Conservation (phyloP, 2,113 vertebrate genomes). For the Erinaceus europaeus region DNA sequence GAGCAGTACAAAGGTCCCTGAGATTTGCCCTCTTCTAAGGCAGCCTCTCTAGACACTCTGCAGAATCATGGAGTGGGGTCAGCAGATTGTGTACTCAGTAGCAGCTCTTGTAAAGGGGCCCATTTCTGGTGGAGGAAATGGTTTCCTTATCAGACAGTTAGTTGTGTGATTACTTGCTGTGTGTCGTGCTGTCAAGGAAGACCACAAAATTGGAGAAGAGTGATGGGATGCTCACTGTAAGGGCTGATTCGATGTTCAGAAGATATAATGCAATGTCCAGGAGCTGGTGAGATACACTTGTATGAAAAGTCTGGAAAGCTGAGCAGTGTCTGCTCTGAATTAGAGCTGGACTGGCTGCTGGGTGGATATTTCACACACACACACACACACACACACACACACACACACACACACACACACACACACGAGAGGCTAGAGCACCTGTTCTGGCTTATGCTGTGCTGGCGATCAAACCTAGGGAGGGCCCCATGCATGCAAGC, state of each 20-base stretch:
- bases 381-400: too few relatives aligned
- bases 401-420: too few relatives aligned
- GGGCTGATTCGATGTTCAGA: not conserved
- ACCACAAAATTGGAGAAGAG: not conserved
- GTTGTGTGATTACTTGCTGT: not conserved
- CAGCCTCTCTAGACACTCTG: not conserved
- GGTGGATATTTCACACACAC: too few relatives aligned
- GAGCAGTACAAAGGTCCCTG: not conserved
- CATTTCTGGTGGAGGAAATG: not conserved
- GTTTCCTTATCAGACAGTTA: fast-evolving
- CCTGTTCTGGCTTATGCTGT: too few relatives aligned
- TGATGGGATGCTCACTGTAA: too few relatives aligned
- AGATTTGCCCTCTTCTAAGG: not conserved
- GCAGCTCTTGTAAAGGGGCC: not conserved
- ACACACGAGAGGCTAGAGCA: too few relatives aligned
- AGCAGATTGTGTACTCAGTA: not conserved
- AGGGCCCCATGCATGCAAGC: too few relatives aligned
- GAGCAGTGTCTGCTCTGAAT: too few relatives aligned
- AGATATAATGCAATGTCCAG: not conserved
- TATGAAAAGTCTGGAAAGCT: not conserved
- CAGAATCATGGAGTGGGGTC: not conserved
- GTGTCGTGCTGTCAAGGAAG: not conserved
- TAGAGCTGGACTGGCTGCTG: too few relatives aligned
- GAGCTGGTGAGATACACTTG: not conserved
- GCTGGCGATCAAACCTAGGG: not conserved